Conservation (phyloP, 1,140 invertebrate genomes). For the Drosophila tropicalis region DNA sequence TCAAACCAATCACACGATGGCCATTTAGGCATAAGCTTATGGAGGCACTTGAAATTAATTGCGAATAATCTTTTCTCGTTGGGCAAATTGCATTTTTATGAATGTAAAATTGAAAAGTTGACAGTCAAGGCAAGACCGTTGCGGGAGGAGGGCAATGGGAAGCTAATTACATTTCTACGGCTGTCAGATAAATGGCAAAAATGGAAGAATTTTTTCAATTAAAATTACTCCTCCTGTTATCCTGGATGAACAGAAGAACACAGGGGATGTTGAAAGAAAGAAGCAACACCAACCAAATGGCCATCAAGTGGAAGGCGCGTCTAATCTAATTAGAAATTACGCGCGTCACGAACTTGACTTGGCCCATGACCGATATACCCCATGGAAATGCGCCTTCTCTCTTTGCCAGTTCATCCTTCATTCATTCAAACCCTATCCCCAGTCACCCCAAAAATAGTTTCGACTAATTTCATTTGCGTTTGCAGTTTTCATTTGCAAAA, state of each 20-base stretch:
- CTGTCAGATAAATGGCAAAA: conserved; percentile 76
- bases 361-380: conserved; percentile 19
- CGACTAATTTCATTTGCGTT: conserved; percentile 78
- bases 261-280: background rate
- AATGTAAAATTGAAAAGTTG: conserved; percentile 78
- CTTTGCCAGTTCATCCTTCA: background rate
- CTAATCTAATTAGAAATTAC: conserved; percentile 79
- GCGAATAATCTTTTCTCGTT: conserved; percentile 59
- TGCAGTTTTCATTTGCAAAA: conserved; percentile 66
- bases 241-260: conserved; percentile 43
- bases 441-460: conserved; percentile 66
- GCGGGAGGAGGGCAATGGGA: conserved; percentile 7
- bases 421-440: background rate
- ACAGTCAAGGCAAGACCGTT: conserved; percentile 52
- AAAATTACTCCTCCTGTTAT: conserved; percentile 54
- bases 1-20: conserved; percentile 45
- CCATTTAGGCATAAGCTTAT: conserved; percentile 65
- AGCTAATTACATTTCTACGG: conserved; percentile 74
- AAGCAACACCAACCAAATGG: conserved; percentile 47
- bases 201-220: conserved; percentile 82
- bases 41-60: conserved; percentile 72
- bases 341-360: conserved; percentile 77
- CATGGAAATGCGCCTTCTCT: background rate
- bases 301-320: conserved; percentile 52
- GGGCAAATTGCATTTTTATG: conserved; percentile 74